These are phyloP conservation scores for Pteruthius melanotis DNA, from an alignment of 2,113 vertebrate genomes.

Conservation along the genomic window DNA sequence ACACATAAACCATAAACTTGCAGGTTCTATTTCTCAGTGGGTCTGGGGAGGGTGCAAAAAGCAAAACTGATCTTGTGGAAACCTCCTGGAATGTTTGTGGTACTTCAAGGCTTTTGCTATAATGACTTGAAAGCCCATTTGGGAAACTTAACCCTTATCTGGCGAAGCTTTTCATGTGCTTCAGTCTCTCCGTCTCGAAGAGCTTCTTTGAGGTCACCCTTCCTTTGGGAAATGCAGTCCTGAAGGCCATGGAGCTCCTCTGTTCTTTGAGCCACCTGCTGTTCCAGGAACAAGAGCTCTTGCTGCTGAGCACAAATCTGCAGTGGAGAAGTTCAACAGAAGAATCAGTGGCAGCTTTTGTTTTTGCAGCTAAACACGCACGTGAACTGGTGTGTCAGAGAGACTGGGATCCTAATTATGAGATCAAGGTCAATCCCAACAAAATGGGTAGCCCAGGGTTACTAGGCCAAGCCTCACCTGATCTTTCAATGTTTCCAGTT, in stretches of 20 bases:
- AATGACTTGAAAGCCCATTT: background rate
- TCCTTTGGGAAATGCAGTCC: conserved; percentile 70
- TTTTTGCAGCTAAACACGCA: background rate
- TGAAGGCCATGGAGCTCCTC: conserved; percentile 76
- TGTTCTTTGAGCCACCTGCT: conserved; percentile 62
- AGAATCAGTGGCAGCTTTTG: background rate
- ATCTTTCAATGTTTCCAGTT: conserved; percentile 71
- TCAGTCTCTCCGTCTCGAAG: conserved; percentile 76
- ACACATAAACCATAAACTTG: background rate
- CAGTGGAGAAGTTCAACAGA: background rate
- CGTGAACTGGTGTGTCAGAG: background rate
- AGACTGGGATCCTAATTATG: background rate
- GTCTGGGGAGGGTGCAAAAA: background rate
- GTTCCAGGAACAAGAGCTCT: conserved; percentile 71
- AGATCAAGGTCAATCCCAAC: background rate
- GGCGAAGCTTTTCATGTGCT: conserved; percentile 66
- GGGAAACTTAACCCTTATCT: conserved; percentile 70
- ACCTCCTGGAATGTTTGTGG: background rate
- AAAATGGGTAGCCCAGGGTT: background rate
- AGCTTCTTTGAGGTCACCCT: conserved; percentile 70
- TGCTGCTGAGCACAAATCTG: conserved; percentile 73
- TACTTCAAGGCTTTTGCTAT: background rate
- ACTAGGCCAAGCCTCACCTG: conserved; percentile 57
- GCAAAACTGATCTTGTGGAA: background rate
- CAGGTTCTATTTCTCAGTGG: background rate